Evolutionary conservation across 2,888 invertebrate genomes (phyloP), one percentile per base, ranked within the genome.

Genomic region (Epistrophe eligans): DNA sequence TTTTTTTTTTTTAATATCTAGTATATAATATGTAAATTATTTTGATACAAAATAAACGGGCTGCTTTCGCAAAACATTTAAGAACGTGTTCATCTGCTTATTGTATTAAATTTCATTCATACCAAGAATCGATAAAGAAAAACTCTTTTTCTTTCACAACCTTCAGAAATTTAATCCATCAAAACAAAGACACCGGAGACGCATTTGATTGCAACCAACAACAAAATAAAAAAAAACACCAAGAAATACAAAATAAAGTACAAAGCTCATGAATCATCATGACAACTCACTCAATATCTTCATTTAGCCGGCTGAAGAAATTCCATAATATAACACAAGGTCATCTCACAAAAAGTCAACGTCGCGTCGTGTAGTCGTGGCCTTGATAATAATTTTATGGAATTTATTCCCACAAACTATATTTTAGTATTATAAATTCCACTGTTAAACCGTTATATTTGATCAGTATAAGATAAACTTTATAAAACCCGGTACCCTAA

Each of bases 401-500:
- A 24, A 13, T 50, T 35, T 72, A 5, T 62, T 40, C 43, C 15
- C 60, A 24, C 58, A 76, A 67, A 45, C 48, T 19, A 70, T 43
- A 32, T 32, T 32, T 24, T 52, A 40, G 60, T 40, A 57, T 77
- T 85, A 85, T 85, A 85, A 85, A 85, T 77, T 62, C 10, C 19
- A n/a, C 19, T 70, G 24, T 43, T 5, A 17, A 24, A 15, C 11
- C 24, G 28, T 13, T 70, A 32, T 19, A 74, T 32, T 62, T 35
- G 82, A 57, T 74, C 77, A 85, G 85, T 85, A 24, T 57, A 70
- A 62, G 62, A 70, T 32, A 77, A 73, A 71, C 77, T 45, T 58
- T 70, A 48, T 35, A 17, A 17, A 58, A 58, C 24, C 58, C 64
- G 57, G 28, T 28, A 50, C 32, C 55, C 17, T n/a, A 17, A 76